Evolutionary conservation across 2,113 vertebrate genomes (phyloP), one percentile per base, ranked within the genome.

Genomic region (Notothenia coriiceps): DNA sequence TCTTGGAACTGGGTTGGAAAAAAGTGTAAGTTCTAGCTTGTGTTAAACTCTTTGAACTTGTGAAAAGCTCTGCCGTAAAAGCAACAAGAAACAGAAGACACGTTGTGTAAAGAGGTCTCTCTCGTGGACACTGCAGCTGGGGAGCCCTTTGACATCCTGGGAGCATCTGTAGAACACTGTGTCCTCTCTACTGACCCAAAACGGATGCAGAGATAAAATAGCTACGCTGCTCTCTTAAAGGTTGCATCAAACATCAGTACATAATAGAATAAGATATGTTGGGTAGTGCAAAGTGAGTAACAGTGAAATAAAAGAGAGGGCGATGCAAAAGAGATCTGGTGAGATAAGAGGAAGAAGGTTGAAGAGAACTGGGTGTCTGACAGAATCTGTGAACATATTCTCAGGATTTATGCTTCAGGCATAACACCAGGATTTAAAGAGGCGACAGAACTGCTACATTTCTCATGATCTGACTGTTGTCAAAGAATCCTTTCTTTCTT

Each of bases 191-290:
- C 33, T n/a, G 29, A 49, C 43, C 69, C 57, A 78, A 80, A 60
- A 71, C 69, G 40, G 63, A 82, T 40, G 63, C 59, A 10, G 60
- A 71, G 68, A 86, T 70, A 75, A 88, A 82, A 86, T 62, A 84
- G 78, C 80, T 70, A 20, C 10, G 56, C 52, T 44, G 67, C 66
- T 69, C 55, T 82, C 71, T 79, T 49, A 85, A 81, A 91, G 86
- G 89, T 89, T 83, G 77, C 54, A 7, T 43, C 20, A 14, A 40
- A 57, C 83, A 77, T 82, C 79, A 68, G 81, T 70, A 59, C 56
- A 35, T 83, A 74, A 86, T 60, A 61, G 84, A 83, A 64, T 74
- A 62, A 67, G 57, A 76, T 57, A 51, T 52, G 3, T n/a, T 10
- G 6, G 59, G 55, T 8, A 35, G 77, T 10, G 33, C 46, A 62